Evolutionary conservation across 1,140 invertebrate species (phyloP), one percentile per base, ranked within the genome.

Genomic region (Nomia melanderi): DNA sequence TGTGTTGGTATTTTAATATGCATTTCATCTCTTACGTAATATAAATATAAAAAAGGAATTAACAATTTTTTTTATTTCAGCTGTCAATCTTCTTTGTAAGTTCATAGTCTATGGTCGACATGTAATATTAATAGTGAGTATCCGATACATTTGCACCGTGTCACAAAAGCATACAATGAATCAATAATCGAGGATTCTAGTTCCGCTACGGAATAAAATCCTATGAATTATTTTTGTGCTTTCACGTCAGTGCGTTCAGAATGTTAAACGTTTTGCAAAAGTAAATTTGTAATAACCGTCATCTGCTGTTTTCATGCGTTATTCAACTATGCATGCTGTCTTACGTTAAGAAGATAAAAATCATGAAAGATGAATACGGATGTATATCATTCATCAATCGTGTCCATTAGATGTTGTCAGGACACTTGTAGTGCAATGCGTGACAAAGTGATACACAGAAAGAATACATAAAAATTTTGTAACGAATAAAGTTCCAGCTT

Each of bases 261-360:
- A 41, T 14, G 1, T 14, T 11, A 25, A 27, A 36, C 5, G 12
- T 14, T 33, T 33, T 25, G 17, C 44, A 47, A 9, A 27, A 7
- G 53, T 27, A 27, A 53, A 63, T 64, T 54, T 29, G 63, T 73
- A 53, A 60, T 25, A n/a, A 29, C 6, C n/a, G 39, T 25, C 27
- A 47, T 50, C 62, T 31, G 31, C 29, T 25, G 9, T 33, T 53
- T 73, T 39, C 14, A 44, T 31, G 50, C 33, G 25, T 14, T n/a
- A 53, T 53, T 39, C 36, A 33, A 9, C 31, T 36, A 23, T 14
- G 31, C 27, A n/a, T 59, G 29, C 57, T 23, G 57, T 31, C 33
- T 64, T 73, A 64, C 60, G 33, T 39, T 64, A n/a, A 20, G 14
- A 65, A 73, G 71, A 65, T 73, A 73, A 56, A 72, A 64, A 65